A percentile compares a stretch with the other conserved stretches of the same genome.
Conservation (phyloP, 2,888 invertebrate genomes). For the Helobdella robusta region DNA sequence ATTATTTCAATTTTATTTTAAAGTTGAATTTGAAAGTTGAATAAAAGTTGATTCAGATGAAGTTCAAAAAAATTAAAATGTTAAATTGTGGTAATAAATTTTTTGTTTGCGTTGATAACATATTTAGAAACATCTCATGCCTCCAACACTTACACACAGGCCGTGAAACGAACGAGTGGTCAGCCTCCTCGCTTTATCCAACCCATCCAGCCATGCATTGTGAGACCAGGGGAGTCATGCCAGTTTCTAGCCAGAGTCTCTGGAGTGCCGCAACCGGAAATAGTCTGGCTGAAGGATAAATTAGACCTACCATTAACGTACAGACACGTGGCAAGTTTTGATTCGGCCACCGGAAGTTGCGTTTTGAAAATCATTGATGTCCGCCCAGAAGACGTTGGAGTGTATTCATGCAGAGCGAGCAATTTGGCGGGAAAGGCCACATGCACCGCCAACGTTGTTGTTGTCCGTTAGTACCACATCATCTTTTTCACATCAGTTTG, state of each 20-base stretch:
- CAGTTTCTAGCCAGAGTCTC: constrained; percentile 69
- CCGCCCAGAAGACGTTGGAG: constrained; percentile 68
- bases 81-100: not conserved
- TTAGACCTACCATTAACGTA: constrained; percentile 26
- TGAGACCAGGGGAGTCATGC: constrained; percentile 60
- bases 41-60: too few relatives aligned
- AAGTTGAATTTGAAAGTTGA: too few relatives aligned
- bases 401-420: constrained; percentile 82
- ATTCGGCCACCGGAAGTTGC: constrained; percentile 57
- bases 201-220: constrained; percentile 37
- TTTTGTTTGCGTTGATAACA: not conserved
- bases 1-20: too few relatives aligned
- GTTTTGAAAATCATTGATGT: constrained; percentile 69
- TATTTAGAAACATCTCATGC: not conserved
- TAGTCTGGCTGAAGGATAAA: constrained; percentile 63
- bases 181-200: constrained; percentile 35
- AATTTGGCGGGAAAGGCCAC: constrained; percentile 78
- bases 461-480: constrained; percentile 51
- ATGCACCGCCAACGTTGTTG: constrained; percentile 62
- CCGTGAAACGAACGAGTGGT: constrained; percentile 35
- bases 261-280: constrained; percentile 61
- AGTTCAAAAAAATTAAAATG: too few relatives aligned
- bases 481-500: not conserved
- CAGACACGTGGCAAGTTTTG: constrained; percentile 28
- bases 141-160: not conserved